Conservation (phyloP, 2,113 vertebrate genomes). For the Gila orcuttii region DNA sequence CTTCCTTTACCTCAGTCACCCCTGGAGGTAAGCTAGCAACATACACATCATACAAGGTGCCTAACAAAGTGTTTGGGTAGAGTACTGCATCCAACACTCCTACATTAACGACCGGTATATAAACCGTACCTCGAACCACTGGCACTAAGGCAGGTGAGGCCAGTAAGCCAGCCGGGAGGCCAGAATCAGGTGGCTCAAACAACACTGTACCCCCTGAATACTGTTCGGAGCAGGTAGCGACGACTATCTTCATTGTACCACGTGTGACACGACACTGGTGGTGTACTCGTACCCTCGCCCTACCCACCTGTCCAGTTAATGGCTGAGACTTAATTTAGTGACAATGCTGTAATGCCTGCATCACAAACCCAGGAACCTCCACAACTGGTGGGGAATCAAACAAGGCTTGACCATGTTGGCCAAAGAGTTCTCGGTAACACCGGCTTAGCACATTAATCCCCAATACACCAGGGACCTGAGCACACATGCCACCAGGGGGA, state of each 20-base stretch:
- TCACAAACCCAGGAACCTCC: not conserved
- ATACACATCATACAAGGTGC: no score
- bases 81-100: no score
- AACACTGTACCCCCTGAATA: not conserved
- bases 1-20: no score
- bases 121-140: no score
- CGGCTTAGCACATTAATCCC: not conserved
- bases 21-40: no score
- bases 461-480: not conserved
- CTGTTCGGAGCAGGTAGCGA: not conserved
- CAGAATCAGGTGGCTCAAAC: not conserved
- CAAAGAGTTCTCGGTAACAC: no score
- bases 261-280: not conserved
- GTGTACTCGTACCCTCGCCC: not conserved
- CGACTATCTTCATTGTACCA: slow-evolving; percentile 1
- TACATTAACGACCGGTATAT: no score
- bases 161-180: not conserved
- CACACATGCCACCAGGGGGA: not conserved
- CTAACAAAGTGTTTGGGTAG: no score
- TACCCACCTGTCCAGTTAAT: not conserved
- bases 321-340: not conserved
- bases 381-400: not conserved
- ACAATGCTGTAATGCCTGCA: not conserved
- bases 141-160: no score
- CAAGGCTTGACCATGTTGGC: not conserved